Percentiles rank a stretch among this genome's conserved stretches.
These are phyloP conservation scores for Macropus fuliginosus DNA, from an alignment of 2,797 vertebrate genomes.

Conservation along the genomic window DNA sequence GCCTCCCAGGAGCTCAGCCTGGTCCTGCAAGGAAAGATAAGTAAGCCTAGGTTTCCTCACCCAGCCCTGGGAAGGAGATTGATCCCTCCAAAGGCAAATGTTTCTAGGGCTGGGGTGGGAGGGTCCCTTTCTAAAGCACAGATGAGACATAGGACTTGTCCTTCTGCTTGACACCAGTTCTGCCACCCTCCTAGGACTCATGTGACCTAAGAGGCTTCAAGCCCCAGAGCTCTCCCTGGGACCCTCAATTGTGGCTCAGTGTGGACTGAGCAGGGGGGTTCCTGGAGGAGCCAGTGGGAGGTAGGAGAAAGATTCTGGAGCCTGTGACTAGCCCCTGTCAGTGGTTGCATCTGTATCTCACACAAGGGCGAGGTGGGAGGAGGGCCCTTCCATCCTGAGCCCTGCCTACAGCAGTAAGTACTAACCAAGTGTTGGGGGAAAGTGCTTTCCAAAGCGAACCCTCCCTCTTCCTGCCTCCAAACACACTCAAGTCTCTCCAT, in stretches of 20 bases:
- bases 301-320: neutral
- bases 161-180: neutral
- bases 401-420: neutral
- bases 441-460: neutral
- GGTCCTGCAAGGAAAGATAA: conserved; percentile 73
- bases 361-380: too few species aligned
- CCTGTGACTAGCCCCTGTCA: neutral
- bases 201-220: neutral
- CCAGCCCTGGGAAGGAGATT: conserved; percentile 15
- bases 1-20: conserved; percentile 58
- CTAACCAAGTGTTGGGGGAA: too few species aligned
- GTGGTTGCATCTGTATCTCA: too few species aligned
- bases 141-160: neutral
- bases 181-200: neutral
- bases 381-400: neutral
- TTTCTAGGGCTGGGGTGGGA: conserved; percentile 56
- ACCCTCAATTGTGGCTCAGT: neutral
- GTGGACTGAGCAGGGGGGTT: neutral
- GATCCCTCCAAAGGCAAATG: conserved; percentile 4
- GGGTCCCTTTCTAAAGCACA: neutral
- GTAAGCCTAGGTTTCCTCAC: neutral
- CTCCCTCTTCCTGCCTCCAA: neutral
- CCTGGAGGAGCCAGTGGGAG: neutral
- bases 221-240: neutral
- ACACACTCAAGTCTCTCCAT: too few species aligned